Conservation (phyloP, 2,113 vertebrate genomes). For the Bungarus multicinctus region DNA sequence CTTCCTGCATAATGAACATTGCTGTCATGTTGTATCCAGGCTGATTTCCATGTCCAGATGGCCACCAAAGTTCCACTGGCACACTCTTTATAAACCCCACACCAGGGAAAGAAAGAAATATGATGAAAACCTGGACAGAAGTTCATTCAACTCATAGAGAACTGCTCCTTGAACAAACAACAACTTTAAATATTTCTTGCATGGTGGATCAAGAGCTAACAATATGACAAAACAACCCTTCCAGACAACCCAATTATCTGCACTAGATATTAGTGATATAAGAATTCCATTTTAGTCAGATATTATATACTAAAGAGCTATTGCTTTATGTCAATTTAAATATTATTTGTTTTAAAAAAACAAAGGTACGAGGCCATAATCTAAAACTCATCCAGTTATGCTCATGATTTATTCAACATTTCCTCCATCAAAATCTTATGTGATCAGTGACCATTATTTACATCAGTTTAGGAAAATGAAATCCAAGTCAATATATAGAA, state of each 20-base stretch:
- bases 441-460: background rate
- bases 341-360: background rate
- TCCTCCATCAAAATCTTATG: background rate
- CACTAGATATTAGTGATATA: background rate
- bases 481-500: background rate
- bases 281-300: background rate
- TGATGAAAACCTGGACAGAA: background rate
- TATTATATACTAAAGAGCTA: background rate
- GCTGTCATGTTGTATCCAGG: constrained; percentile 74
- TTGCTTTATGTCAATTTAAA: background rate
- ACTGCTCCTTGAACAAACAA: too few species aligned
- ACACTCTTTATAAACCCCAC: constrained; percentile 62
- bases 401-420: background rate
- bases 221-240: background rate
- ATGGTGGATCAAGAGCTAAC: background rate
- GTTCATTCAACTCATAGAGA: background rate
- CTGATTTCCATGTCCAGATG: constrained; percentile 85
- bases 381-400: background rate
- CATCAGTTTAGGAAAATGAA: background rate
- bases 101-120: constrained; percentile 24
- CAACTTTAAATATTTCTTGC: background rate
- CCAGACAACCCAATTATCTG: background rate
- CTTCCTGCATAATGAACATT: constrained; percentile 59
- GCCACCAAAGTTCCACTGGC: constrained; percentile 88
- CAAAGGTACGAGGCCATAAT: background rate